These are phyloP conservation scores for Acromyrmex heyeri DNA, from an alignment of 1,140 invertebrate genomes.

Conservation along the genomic window DNA sequence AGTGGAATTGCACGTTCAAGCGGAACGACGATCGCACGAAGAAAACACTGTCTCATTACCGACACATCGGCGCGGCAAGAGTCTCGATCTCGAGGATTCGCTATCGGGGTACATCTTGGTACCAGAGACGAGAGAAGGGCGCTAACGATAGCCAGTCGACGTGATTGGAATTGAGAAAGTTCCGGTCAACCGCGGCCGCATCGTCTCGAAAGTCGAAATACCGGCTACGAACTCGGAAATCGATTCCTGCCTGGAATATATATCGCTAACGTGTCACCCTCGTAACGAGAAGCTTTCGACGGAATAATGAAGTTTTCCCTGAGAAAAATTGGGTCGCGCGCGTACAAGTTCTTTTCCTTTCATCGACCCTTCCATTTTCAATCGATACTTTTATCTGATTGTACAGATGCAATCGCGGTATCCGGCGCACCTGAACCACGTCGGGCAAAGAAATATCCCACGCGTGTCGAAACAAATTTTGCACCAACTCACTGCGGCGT, in stretches of 20 bases:
- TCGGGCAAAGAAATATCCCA: conserved; percentile 15
- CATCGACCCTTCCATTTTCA: background rate
- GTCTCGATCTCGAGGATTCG: conserved; percentile 20
- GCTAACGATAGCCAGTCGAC: conserved; percentile 63
- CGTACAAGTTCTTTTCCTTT: conserved; percentile 3
- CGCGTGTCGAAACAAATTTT: conserved; percentile 39
- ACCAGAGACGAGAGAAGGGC: conserved; percentile 42
- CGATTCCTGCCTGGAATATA: conserved; percentile 60
- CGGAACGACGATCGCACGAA: conserved; percentile 10
- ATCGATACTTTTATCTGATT: conserved; percentile 48
- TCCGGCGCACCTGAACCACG: background rate
- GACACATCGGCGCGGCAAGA: conserved; percentile 5
- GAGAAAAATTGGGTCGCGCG: conserved; percentile 48
- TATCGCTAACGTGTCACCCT: conserved; percentile 46
- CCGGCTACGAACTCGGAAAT: conserved; percentile 57
- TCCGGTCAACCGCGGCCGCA: conserved; percentile 51
- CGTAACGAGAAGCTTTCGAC: conserved; percentile 54
- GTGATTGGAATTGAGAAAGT: conserved; percentile 69
- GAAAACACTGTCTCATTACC: conserved; percentile 50
- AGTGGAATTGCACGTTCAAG: conserved; percentile 11
- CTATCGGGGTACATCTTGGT: conserved; percentile 33
- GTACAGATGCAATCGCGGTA: background rate
- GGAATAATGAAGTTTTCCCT: conserved; percentile 59
- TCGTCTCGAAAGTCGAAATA: conserved; percentile 62
- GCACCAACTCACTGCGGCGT: background rate